Conservation (phyloP, 1,140 invertebrate genomes). For the Sitophilus oryzae region DNA sequence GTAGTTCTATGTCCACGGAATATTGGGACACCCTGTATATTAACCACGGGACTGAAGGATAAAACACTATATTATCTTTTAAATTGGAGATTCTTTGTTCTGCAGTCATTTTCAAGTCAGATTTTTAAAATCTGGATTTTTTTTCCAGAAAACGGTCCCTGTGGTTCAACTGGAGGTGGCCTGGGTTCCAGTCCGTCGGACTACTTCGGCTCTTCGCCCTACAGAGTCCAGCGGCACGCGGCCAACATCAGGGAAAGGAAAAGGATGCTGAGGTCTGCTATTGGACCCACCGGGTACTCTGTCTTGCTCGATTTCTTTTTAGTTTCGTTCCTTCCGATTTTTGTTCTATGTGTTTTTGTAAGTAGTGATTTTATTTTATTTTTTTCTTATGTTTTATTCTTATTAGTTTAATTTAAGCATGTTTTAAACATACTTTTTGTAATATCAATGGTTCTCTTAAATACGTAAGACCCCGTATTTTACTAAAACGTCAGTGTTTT, state of each 20-base stretch:
- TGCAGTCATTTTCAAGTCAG: no score
- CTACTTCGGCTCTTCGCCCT: slow-evolving; percentile 66
- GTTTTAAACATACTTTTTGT: no score
- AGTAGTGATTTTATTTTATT: slow-evolving; percentile 1
- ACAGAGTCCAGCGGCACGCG: slow-evolving; percentile 80
- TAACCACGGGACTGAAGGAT: no score
- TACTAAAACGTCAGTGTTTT: no score
- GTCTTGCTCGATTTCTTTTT: slow-evolving; percentile 29
- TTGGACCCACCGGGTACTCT: slow-evolving; percentile 60
- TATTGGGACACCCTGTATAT: no score
- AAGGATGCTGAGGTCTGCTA: slow-evolving; percentile 90
- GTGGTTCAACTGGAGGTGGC: slow-evolving; percentile 33
- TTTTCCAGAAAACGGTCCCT: slow-evolving; percentile 45
- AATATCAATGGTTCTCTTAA: no score
- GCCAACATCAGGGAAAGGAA: slow-evolving; percentile 91
- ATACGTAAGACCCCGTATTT: no score
- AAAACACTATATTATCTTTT: no score
- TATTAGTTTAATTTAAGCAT: no score
- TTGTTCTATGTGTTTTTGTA: slow-evolving; percentile 21
- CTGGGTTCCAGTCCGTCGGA: slow-evolving; percentile 42
- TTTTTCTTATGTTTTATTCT: not conserved
- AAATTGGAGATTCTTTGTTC: no score
- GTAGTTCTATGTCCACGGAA: no score
- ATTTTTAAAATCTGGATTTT: no score
- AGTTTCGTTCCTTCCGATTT: slow-evolving; percentile 19